A percentile compares a stretch with the other conserved stretches of the same genome.
Evolutionary conservation across 2,797 vertebrate species (phyloP).

Genomic region (Vespertilio murinus): DNA sequence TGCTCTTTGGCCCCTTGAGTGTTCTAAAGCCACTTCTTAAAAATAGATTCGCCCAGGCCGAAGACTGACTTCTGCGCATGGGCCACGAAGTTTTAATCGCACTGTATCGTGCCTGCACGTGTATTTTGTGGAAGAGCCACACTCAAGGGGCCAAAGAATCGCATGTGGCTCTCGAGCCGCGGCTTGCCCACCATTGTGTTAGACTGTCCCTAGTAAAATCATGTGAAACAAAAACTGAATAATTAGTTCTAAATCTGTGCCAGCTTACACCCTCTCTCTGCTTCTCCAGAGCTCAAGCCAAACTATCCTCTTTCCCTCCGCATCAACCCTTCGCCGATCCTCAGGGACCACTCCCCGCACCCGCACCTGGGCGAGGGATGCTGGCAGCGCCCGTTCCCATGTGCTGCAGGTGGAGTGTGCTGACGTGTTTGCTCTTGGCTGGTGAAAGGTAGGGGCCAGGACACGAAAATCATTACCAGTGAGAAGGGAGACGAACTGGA

Average conservation of each 20-base stretch:
- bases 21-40: too few species aligned
- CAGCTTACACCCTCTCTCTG: conserved; percentile 12
- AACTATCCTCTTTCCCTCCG: conserved; percentile 38
- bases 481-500: neutral
- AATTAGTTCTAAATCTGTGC: conserved; percentile 36
- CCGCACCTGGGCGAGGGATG: conserved; percentile 53
- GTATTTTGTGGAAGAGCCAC: too few species aligned
- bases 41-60: too few species aligned
- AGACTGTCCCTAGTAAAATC: conserved; percentile 37
- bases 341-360: conserved; percentile 75
- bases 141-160: too few species aligned
- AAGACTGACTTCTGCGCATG: too few species aligned
- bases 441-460: conserved; percentile 50
- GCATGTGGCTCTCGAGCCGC: too few species aligned
- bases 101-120: too few species aligned
- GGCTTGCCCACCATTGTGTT: too few species aligned
- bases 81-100: too few species aligned
- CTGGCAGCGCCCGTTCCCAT: conserved; percentile 58
- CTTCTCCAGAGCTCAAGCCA: conserved; percentile 60
- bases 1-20: too few species aligned
- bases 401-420: conserved; percentile 53
- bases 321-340: conserved; percentile 70
- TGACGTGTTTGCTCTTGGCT: conserved; percentile 54
- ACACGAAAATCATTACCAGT: conserved; percentile 26
- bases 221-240: conserved; percentile 30